Evolutionary conservation across 2,888 invertebrate species (phyloP).

Genomic region (Tortricodes alternella): DNA sequence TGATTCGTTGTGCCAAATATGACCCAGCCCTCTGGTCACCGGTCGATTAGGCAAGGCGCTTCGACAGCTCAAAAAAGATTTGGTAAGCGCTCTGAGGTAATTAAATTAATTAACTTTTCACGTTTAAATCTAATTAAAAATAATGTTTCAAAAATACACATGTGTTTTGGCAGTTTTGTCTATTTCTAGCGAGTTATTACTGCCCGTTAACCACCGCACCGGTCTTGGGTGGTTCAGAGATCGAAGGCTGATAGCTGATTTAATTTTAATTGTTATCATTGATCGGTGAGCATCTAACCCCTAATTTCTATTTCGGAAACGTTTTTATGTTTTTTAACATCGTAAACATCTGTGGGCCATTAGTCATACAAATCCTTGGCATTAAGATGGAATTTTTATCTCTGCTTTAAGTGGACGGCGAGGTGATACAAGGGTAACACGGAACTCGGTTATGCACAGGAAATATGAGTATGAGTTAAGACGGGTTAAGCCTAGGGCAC

Average conservation of each 20-base stretch:
- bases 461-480: no score
- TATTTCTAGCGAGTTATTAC: conserved; percentile 12
- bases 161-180: conserved; percentile 5
- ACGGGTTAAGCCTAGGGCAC: no score
- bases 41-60: no score
- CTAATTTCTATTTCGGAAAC: conserved; percentile 76
- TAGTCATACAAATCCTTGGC: conserved; percentile 65
- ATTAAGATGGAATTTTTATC: conserved; percentile 48
- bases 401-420: conserved; percentile 43
- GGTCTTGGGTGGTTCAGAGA: conserved; percentile 72
- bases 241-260: conserved; percentile 57
- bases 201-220: conserved; percentile 35
- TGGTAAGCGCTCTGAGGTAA: not conserved
- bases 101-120: conserved; percentile 12
- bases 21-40: no score
- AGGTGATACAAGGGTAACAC: conserved; percentile 44
- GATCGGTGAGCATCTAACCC: conserved; percentile 67
- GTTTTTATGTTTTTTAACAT: conserved; percentile 38
- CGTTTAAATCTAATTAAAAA: conserved; percentile 17
- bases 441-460: conserved; percentile 50
- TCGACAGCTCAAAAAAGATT: no score
- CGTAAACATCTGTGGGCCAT: conserved; percentile 67
- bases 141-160: not conserved
- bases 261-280: conserved; percentile 72
- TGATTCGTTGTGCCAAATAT: no score